Percentiles rank a stretch among this genome's conserved stretches.
Conservation (phyloP, 2,113 vertebrate genomes). For the Grantiella picta region DNA sequence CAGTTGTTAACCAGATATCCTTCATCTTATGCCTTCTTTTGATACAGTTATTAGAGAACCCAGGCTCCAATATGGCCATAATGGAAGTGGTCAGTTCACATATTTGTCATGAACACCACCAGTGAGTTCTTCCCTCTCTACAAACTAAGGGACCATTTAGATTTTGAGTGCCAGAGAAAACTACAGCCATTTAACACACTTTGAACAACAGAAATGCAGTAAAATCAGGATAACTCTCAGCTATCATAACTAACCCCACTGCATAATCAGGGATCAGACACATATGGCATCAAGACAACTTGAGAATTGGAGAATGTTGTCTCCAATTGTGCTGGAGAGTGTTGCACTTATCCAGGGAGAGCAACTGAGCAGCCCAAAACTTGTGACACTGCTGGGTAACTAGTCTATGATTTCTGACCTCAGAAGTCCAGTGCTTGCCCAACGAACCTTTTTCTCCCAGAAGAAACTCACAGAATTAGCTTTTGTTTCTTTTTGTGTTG, state of each 20-base stretch:
- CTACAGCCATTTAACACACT: fast-evolving
- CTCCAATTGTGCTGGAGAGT: background rate
- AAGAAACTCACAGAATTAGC: background rate
- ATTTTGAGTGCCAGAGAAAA: background rate
- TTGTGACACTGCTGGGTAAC: background rate
- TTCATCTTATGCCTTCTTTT: background rate
- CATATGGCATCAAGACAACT: background rate
- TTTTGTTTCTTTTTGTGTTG: background rate
- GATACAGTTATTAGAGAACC: background rate
- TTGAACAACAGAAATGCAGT: background rate
- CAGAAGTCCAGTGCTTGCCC: background rate
- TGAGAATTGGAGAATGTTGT: background rate
- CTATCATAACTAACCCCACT: background rate
- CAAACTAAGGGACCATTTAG: background rate
- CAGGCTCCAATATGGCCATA: background rate
- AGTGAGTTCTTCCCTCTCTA: background rate
- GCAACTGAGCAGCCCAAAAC: background rate
- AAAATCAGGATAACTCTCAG: background rate
- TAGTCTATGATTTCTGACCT: background rate
- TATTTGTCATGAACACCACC: background rate
- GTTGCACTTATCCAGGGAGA: background rate
- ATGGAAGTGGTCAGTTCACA: background rate
- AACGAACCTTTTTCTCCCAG: background rate
- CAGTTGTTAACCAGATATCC: background rate
- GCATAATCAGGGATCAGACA: background rate